Base-by-base conservation (phyloP, 2,888 invertebrate genomes). In the Mythimna vitellina region DNA sequence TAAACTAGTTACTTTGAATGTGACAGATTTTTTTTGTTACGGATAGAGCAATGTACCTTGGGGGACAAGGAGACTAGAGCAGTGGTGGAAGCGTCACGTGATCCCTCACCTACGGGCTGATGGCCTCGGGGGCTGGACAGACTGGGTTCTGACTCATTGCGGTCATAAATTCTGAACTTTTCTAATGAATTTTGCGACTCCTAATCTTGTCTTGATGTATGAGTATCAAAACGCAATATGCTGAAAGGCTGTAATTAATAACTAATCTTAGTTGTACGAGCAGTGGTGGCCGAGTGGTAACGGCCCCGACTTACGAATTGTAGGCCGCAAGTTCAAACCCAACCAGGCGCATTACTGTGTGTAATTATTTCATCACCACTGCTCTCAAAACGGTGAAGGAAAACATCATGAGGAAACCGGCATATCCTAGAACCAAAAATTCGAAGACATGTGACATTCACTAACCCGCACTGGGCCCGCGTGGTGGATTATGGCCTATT, bases 11-110 rank as follows among this genome's bases (percentile, higher is more conserved):
- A 49, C 32, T 51, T 38, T 61, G 32, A 46, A n/a, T 53, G 65
- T 38, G 51, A 62, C 61, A 46, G 22, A 35, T 62, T 68, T 72
- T 80, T 63, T 80, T 76, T 68, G 63, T 63, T 46, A 51, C 12
- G 60, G 20, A 35, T 76, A 51, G 63, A 67, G 25, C 81, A 60
- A 61, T 60, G 76, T 56, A n/a, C 58, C 38, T 38, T 22, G 22
- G 46, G 17, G 62, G 22, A 54, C 35, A 56, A 10, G 57, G 25
- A 9, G 42, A 10, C 53, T n/a, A 9, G 42, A 22, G 42, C 20
- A 14, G 64, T 42, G 60, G 25, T 56, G 61, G 70, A 62, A 25
- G 53, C 4, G 14, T 76, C 76, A 75, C 46, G 58, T 25, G 64
- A n/a, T 46, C 29, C 22, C 38, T 58, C 35, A 35, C 49, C 35